These are phyloP conservation scores for Discoglossus pictus DNA, from an alignment of 2,797 vertebrate genomes.

Conservation along the genomic window DNA sequence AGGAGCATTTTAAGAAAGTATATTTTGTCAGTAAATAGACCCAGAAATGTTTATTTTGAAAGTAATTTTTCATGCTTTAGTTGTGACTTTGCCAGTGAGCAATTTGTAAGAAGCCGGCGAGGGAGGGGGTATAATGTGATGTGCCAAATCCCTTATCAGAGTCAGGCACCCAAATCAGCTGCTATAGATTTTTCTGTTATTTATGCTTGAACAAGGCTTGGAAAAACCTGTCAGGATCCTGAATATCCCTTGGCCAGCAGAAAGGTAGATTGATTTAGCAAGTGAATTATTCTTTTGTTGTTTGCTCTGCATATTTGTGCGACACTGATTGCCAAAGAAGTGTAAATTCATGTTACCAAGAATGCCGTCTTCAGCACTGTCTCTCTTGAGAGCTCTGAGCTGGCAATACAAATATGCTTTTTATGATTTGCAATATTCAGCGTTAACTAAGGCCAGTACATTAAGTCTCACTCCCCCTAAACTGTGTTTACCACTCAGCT, in stretches of 20 bases:
- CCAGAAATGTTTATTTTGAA: too few species aligned
- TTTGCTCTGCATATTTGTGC: constrained; percentile 25
- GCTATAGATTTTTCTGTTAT: constrained; percentile 25
- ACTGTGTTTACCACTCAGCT: neutral
- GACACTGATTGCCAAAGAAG: constrained; percentile 9
- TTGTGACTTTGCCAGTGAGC: too few species aligned
- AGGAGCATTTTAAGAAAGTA: too few species aligned
- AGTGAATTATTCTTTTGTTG: constrained; percentile 22
- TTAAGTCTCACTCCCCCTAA: neutral
- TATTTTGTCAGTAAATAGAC: too few species aligned
- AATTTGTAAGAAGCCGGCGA: too few species aligned
- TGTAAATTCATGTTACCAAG: constrained; percentile 9
- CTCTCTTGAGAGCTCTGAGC: neutral
- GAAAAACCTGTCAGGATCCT: constrained; percentile 26
- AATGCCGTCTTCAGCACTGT: constrained; percentile 6
- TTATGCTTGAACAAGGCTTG: constrained; percentile 9
- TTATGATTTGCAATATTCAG: too few species aligned
- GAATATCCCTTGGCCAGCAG: constrained; percentile 19
- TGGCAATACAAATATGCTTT: neutral
- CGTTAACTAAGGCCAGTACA: neutral
- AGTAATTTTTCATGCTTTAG: too few species aligned
- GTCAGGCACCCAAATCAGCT: neutral
- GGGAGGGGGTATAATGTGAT: too few species aligned
- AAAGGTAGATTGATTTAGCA: constrained; percentile 34
- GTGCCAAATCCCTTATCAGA: too few species aligned